Percentiles rank a stretch among this genome's conserved stretches.
Conservation (phyloP, 2,113 vertebrate species). For the Perca schrenkii region DNA sequence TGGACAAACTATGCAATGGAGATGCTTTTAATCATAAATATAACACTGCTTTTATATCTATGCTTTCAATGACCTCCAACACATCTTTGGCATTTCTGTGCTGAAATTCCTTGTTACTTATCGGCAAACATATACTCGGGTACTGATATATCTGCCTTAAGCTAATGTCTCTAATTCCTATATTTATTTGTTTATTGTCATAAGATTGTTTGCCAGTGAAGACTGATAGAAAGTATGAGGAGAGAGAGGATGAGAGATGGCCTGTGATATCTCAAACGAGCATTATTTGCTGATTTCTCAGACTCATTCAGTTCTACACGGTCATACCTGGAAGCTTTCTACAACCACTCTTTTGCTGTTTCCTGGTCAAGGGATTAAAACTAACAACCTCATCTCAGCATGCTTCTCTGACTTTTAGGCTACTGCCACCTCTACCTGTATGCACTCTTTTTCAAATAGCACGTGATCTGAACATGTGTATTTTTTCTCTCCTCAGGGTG, state of each 20-base stretch:
- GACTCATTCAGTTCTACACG: background rate
- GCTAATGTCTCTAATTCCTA: background rate
- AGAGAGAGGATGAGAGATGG: background rate
- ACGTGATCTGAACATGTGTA: background rate
- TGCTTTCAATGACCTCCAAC: background rate
- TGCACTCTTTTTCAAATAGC: background rate
- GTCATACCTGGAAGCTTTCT: background rate
- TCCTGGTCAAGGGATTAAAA: background rate
- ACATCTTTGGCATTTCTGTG: background rate
- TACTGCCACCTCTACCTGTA: background rate
- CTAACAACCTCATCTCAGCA: background rate
- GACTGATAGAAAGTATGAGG: background rate
- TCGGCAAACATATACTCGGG: background rate
- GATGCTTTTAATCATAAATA: background rate
- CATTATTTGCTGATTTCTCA: background rate
- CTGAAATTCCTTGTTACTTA: background rate
- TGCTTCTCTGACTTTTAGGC: background rate
- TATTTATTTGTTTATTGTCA: background rate
- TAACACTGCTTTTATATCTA: too few relatives aligned
- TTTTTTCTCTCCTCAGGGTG: constrained; percentile 78
- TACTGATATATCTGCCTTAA: background rate
- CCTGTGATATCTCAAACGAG: background rate
- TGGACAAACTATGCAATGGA: background rate
- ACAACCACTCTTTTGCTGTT: background rate
- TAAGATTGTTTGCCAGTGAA: background rate